A percentile compares a stretch with the other conserved stretches of the same genome.
Conservation (phyloP, 2,888 invertebrate species). For the Drosophila sordidula region DNA sequence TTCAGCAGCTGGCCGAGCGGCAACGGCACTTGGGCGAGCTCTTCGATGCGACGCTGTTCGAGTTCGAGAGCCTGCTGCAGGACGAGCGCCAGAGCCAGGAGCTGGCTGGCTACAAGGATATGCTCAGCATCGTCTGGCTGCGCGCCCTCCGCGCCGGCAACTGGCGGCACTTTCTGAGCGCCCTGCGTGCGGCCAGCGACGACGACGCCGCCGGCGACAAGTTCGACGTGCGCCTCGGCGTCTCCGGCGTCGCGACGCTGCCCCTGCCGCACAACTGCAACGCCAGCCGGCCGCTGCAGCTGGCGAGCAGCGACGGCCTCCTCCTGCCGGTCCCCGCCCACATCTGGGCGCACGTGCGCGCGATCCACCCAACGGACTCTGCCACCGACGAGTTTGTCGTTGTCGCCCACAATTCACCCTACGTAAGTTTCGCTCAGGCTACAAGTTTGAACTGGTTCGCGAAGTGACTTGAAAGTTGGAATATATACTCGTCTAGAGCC, state of each 20-base stretch:
- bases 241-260: slow-evolving; percentile 40
- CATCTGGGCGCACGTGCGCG: slow-evolving; percentile 49
- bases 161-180: slow-evolving; percentile 40
- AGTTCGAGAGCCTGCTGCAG: slow-evolving; percentile 41
- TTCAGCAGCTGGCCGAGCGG: not conserved
- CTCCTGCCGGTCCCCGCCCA: slow-evolving; percentile 32
- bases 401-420: slow-evolving; percentile 54
- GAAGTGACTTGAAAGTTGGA: too few species aligned
- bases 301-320: not conserved
- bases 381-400: slow-evolving; percentile 43
- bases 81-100: slow-evolving; percentile 11
- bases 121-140: slow-evolving; percentile 47
- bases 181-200: slow-evolving; percentile 15
- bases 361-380: slow-evolving; percentile 12
- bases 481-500: too few species aligned
- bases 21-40: slow-evolving; percentile 22
- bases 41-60: slow-evolving; percentile 17
- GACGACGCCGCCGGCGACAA: not conserved
- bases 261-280: slow-evolving; percentile 20
- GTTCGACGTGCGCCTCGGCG: slow-evolving; percentile 50
- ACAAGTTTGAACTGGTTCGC: too few species aligned
- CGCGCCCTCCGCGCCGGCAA: slow-evolving; percentile 38
- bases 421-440: slow-evolving; percentile 34
- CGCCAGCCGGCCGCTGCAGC: slow-evolving; percentile 4
- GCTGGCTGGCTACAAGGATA: slow-evolving; percentile 7